These are phyloP conservation scores for Crioceris asparagi DNA, from an alignment of 2,888 invertebrate genomes.

Conservation along the genomic window DNA sequence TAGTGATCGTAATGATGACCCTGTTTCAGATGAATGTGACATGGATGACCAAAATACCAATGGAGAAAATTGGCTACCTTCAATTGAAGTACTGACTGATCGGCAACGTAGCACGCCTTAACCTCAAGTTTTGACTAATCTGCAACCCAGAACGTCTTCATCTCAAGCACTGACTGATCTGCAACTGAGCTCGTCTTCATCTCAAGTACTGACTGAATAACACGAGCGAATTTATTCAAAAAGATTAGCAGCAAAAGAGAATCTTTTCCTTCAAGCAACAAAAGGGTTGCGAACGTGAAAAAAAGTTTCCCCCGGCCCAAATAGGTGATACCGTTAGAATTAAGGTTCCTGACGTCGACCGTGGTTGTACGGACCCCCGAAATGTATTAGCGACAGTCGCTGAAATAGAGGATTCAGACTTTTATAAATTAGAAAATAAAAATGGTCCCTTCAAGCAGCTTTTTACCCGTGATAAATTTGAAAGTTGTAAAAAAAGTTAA, in stretches of 20 bases:
- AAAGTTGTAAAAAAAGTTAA: constrained; percentile 21
- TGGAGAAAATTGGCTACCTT: constrained; percentile 1
- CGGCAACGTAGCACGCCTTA: background rate
- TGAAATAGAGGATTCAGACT: too few relatives aligned
- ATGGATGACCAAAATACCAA: constrained; percentile 7
- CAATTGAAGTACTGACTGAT: too few relatives aligned
- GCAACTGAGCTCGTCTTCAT: too few relatives aligned
- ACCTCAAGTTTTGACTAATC: too few relatives aligned
- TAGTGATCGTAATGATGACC: constrained; percentile 6
- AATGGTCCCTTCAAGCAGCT: constrained; percentile 13
- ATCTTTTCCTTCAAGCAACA: constrained; percentile 10
- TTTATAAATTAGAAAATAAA: too few relatives aligned
- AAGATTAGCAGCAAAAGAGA: constrained; percentile 6
- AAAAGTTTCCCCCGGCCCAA: constrained; percentile 9
- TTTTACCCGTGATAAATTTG: constrained; percentile 15
- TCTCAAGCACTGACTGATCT: too few relatives aligned
- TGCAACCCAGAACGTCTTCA: too few relatives aligned
- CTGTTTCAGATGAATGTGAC: too few relatives aligned
- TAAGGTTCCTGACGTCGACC: constrained; percentile 17
- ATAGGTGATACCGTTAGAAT: constrained; percentile 19
- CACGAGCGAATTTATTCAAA: constrained; percentile 6
- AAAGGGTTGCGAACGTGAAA: background rate
- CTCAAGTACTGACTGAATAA: constrained; percentile 3
- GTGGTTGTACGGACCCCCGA: constrained; percentile 19
- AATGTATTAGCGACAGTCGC: too few relatives aligned